Conservation (phyloP, 2,113 vertebrate genomes). For the Nesogale talazaci region DNA sequence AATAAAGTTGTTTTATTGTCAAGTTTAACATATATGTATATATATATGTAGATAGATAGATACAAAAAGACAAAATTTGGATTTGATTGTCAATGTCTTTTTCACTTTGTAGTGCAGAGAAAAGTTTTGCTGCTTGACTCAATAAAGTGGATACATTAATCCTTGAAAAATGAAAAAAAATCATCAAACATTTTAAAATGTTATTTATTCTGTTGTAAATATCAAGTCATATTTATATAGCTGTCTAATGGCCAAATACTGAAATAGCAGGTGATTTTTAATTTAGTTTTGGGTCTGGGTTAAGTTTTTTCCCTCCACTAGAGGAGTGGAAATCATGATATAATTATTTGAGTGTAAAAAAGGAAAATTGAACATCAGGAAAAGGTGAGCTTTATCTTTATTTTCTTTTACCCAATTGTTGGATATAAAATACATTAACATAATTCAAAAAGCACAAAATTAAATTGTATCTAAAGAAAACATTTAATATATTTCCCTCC, state of each 20-base stretch:
- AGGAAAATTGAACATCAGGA: neutral
- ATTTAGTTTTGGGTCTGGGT: too few species aligned
- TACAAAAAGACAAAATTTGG: conserved; percentile 70
- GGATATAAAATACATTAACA: neutral
- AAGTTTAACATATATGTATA: conserved; percentile 72
- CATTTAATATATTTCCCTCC: neutral
- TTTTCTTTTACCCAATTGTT: neutral
- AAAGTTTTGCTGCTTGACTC: conserved; percentile 8
- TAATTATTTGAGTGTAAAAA: neutral
- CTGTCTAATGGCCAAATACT: neutral
- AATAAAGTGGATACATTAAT: neutral
- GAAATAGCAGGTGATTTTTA: neutral
- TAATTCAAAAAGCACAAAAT: neutral
- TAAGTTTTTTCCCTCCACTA: neutral
- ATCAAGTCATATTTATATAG: neutral
- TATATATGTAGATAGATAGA: too few species aligned
- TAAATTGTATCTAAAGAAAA: neutral
- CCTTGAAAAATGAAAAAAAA: too few species aligned
- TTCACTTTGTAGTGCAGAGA: conserved; percentile 48
- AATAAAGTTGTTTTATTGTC: conserved; percentile 74
- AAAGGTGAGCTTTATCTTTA: neutral
- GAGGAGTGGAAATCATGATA: neutral
- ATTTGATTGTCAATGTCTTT: conserved; percentile 65
- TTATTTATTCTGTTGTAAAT: neutral
- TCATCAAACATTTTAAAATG: neutral